phyloP scores from a whole-genome alignment of 37 sponge, comb jelly and placozoan species.

The Chondrilla cf. caribensis region DNA sequence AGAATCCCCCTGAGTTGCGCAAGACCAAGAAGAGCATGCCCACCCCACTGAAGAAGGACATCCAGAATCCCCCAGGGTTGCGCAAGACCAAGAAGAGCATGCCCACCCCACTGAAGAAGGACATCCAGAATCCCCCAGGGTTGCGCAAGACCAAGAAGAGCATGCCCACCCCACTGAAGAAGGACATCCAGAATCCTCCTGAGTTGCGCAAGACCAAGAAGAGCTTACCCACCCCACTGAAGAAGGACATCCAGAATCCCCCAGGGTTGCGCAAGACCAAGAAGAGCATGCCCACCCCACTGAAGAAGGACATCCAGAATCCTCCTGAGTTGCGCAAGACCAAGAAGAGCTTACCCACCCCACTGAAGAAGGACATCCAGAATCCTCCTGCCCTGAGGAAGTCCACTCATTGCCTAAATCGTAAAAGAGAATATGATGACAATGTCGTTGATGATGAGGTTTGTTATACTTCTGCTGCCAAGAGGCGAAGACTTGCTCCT shows the following conservation, averaged over 20 bases:
- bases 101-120: conserved; percentile 64
- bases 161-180: conserved; percentile 59
- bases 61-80: conserved; percentile 39
- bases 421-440: not conserved
- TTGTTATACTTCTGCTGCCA: not conserved
- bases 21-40: conserved; percentile 42
- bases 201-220: conserved; percentile 28
- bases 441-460: not conserved
- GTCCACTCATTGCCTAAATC: not conserved
- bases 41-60: conserved; percentile 49
- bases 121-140: conserved; percentile 26
- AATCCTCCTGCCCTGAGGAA: not conserved
- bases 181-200: conserved; percentile 42
- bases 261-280: conserved; percentile 7
- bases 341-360: conserved; percentile 56
- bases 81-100: conserved; percentile 42
- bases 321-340: conserved; percentile 32
- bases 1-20: conserved; percentile 28
- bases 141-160: conserved; percentile 50
- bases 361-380: conserved; percentile 40
- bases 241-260: conserved; percentile 15
- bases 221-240: conserved; percentile 53
- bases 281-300: conserved; percentile 57
- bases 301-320: conserved; percentile 42
- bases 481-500: conserved; percentile 14